Percentiles rank a stretch among this genome's conserved stretches.
These are phyloP conservation scores for Brachyopa scutellaris DNA, from an alignment of 2,888 invertebrate genomes.

Conservation along the genomic window DNA sequence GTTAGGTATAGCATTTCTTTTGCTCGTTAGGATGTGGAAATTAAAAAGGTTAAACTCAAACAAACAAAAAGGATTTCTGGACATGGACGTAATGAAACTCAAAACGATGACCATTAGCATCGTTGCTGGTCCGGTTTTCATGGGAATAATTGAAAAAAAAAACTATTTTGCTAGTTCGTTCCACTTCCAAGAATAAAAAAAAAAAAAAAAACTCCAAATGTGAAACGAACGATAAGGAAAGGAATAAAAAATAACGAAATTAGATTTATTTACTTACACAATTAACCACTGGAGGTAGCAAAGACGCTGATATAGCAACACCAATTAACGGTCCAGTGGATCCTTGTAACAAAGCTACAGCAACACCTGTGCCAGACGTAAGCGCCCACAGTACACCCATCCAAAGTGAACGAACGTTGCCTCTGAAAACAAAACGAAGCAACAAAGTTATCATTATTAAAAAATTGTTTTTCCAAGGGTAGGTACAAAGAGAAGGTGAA, in stretches of 20 bases:
- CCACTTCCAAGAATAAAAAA: too few species aligned
- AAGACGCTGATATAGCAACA: slow-evolving; percentile 94
- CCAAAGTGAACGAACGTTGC: slow-evolving; percentile 88
- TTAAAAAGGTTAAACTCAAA: background rate
- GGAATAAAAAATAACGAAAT: too few species aligned
- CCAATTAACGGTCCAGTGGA: slow-evolving; percentile 93
- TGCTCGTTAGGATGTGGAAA: too few species aligned
- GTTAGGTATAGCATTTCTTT: too few species aligned
- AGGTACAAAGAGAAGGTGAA: background rate
- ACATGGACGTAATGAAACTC: background rate
- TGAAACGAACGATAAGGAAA: too few species aligned
- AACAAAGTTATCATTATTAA: slow-evolving; percentile 9
- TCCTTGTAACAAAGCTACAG: slow-evolving; percentile 91
- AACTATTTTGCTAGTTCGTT: too few species aligned
- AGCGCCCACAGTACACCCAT: slow-evolving; percentile 90
- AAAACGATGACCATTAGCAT: background rate
- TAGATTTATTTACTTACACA: slow-evolving; percentile 88
- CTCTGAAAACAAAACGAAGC: slow-evolving; percentile 82
- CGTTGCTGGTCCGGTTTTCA: too few species aligned
- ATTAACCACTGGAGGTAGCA: slow-evolving; percentile 93
- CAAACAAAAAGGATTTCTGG: background rate
- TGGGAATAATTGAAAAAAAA: too few species aligned
- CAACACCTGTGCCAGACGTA: slow-evolving; percentile 91
- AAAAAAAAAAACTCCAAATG: too few species aligned
- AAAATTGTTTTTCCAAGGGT: background rate